Evolutionary conservation across 2,797 vertebrate species (phyloP).

Genomic region (Poecilia velifera): DNA sequence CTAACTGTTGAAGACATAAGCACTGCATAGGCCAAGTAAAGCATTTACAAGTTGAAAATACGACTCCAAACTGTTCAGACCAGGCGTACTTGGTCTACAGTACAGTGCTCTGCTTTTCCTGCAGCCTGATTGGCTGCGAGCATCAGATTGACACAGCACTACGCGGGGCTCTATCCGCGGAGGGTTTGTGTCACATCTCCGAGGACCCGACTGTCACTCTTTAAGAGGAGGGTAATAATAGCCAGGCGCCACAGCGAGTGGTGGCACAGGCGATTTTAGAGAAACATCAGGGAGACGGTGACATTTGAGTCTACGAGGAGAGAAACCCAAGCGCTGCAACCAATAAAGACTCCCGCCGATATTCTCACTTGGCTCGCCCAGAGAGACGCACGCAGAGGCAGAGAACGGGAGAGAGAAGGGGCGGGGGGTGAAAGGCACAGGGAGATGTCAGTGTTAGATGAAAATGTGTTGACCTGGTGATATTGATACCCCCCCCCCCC

Average conservation of each 20-base stretch:
- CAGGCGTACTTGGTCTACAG: constrained; percentile 36
- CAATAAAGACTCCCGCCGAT: constrained; percentile 79
- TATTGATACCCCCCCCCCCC: constrained; percentile 67
- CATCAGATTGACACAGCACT: constrained; percentile 72
- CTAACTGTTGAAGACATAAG: constrained; percentile 24
- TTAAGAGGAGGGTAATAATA: constrained; percentile 85
- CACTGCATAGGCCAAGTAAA: neutral
- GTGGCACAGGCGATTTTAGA: constrained; percentile 79
- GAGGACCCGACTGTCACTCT: constrained; percentile 82
- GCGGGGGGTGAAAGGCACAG: constrained; percentile 40
- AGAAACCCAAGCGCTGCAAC: constrained; percentile 77
- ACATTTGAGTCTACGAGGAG: constrained; percentile 80
- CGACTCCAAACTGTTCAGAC: neutral
- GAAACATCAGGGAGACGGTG: constrained; percentile 82
- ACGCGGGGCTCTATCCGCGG: constrained; percentile 67
- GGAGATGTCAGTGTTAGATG: constrained; percentile 76
- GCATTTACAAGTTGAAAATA: constrained; percentile 1
- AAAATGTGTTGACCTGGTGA: constrained; percentile 79
- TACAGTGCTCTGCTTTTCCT: constrained; percentile 27
- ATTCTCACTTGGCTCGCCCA: constrained; percentile 69
- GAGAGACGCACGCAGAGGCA: constrained; percentile 39
- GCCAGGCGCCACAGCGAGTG: constrained; percentile 79
- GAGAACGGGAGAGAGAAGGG: constrained; percentile 30
- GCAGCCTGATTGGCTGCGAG: constrained; percentile 73
- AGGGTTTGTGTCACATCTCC: constrained; percentile 80